A percentile compares a stretch with the other conserved stretches of the same genome.
Evolutionary conservation across 1,140 invertebrate species (phyloP).

Genomic region (Acyrthosiphon pisum): DNA sequence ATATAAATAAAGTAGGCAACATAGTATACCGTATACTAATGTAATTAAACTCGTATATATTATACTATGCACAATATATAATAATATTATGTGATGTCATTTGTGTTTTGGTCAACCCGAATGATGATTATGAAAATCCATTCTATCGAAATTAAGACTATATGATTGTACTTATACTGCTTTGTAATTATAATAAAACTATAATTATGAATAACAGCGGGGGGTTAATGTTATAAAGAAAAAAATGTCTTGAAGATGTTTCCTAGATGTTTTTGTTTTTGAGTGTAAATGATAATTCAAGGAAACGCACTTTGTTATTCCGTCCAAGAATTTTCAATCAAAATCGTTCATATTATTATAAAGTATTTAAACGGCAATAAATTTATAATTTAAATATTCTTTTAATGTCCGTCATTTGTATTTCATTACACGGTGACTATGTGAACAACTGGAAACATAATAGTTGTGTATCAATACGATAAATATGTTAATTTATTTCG

Average conservation of each 20-base stretch:
- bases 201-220: neutral
- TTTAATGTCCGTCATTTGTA: neutral
- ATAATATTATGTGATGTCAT: neutral
- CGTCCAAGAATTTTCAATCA: neutral
- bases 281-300: too few species aligned
- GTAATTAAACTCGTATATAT: neutral
- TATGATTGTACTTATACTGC: too few species aligned
- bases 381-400: neutral
- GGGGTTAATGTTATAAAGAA: neutral
- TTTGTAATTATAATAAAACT: neutral
- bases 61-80: neutral
- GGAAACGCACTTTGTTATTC: too few species aligned
- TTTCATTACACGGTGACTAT: neutral
- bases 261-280: neutral
- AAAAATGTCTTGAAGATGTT: neutral
- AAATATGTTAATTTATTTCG: slow-evolving; percentile 6
- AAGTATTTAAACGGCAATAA: neutral
- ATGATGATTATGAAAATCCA: neutral
- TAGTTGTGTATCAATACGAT: neutral
- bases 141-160: neutral
- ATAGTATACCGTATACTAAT: neutral
- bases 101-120: neutral
- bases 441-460: neutral
- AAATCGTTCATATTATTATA: neutral
- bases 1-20: neutral